Conservation (phyloP, 2,113 vertebrate species). For the Chauna torquata region DNA sequence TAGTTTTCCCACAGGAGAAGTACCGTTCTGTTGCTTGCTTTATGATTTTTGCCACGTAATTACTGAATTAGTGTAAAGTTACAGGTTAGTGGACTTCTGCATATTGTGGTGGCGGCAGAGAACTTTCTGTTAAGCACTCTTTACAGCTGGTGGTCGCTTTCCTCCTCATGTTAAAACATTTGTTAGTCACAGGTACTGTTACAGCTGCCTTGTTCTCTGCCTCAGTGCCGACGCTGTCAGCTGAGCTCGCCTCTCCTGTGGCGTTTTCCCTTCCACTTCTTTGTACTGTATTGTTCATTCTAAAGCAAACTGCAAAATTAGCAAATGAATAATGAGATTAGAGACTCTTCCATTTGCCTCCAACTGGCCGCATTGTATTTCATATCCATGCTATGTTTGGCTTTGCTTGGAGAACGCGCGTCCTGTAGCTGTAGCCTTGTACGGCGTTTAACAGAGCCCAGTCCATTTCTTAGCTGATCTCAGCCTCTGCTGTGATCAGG, state of each 20-base stretch:
- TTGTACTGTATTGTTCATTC: background rate
- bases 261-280: background rate
- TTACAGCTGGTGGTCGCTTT: background rate
- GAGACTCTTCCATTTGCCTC: background rate
- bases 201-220: background rate
- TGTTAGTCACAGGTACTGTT: background rate
- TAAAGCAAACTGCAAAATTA: background rate
- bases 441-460: background rate
- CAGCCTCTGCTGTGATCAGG: background rate
- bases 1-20: background rate
- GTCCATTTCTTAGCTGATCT: background rate
- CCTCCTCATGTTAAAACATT: background rate
- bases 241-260: background rate
- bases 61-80: background rate
- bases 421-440: background rate
- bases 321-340: background rate
- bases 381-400: background rate
- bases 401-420: background rate
- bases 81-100: background rate
- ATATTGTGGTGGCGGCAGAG: background rate
- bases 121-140: background rate
- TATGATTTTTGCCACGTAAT: background rate
- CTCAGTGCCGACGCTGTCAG: background rate
- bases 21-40: accelerated
- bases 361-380: background rate